Base-by-base conservation (phyloP, 2,113 vertebrate genomes). In the Podarcis raffonei region DNA sequence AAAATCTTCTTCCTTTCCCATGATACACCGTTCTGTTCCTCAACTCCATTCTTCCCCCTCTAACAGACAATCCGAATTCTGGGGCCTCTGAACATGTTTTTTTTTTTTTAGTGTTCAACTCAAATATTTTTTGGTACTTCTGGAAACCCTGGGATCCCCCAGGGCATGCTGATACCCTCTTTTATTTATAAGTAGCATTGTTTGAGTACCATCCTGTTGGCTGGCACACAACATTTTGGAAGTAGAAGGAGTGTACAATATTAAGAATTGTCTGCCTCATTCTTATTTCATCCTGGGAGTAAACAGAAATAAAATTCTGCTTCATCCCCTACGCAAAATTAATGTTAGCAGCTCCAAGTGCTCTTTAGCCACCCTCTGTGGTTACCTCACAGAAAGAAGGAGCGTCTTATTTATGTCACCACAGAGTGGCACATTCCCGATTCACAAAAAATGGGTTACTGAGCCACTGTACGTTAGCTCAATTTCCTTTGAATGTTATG, bases 401-500 rank as follows among this genome's bases (percentile, higher is more conserved):
- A 35, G 18, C 3, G 25, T 59, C 22, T 74, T 59, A 84, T 74
- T 84, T 35, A 72, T 57, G 22, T 48, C 27, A 32, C 18, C 53
- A 69, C 30, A 42, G 18, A 74, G 32, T 74, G 20, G 30, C 57
- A 23, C 35, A 12, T 9, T 83, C 12, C 30, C 30, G 37, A 68
- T 83, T 39, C 18, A 69, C 22, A 69, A 11, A 66, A 82, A 66
- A 82, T 39, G 6, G 9, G 22, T 82, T 82, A 35, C 27, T 71
- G 23, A n/a, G 20, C 27, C 3, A 48, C 23, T 9, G 35, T 30
- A 42, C 3, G 42, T 27, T 83, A 23, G 25, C 4, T 83, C 9
- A 22, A 11, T 42, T 42, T 11, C 48, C 68, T 16, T 27, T 85
- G 32, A n/a, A 92, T 85, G 87, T 83, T 87, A 85, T 87, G 92